phyloP scores from a whole-genome alignment of 2,888 invertebrate species.

The Acanthosepion esculentum region DNA sequence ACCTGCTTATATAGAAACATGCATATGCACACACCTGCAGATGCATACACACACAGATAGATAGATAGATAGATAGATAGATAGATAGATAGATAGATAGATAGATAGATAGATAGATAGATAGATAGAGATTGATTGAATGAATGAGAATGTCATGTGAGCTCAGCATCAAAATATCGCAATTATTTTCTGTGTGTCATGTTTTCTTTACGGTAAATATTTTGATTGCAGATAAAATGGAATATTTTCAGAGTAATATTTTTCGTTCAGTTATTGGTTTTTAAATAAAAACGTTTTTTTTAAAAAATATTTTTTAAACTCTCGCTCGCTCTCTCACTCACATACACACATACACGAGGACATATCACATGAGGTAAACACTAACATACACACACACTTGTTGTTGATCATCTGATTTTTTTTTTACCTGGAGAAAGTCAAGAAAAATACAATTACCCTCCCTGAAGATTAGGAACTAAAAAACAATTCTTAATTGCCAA shows the following conservation, averaged over 20 bases:
- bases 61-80: not conserved
- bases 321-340: too few species aligned
- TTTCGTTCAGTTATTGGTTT: not conserved
- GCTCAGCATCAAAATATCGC: not conserved
- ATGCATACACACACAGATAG: not conserved
- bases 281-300: not conserved
- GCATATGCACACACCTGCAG: not conserved
- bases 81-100: not conserved
- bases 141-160: constrained; percentile 16
- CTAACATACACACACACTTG: constrained; percentile 33
- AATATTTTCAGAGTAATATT: not conserved
- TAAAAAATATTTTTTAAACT: not conserved
- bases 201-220: not conserved
- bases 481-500: not conserved
- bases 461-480: too few species aligned
- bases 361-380: not conserved
- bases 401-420: constrained; percentile 3
- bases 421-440: not conserved
- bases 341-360: not conserved
- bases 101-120: not conserved
- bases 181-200: not conserved
- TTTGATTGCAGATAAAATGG: not conserved
- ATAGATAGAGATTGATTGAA: not conserved
- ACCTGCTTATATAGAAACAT: not conserved
- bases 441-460: not conserved